Evolutionary conservation across 2,888 invertebrate species (phyloP), one percentile per base, ranked within the genome.

Genomic region (Harmothoe impar): DNA sequence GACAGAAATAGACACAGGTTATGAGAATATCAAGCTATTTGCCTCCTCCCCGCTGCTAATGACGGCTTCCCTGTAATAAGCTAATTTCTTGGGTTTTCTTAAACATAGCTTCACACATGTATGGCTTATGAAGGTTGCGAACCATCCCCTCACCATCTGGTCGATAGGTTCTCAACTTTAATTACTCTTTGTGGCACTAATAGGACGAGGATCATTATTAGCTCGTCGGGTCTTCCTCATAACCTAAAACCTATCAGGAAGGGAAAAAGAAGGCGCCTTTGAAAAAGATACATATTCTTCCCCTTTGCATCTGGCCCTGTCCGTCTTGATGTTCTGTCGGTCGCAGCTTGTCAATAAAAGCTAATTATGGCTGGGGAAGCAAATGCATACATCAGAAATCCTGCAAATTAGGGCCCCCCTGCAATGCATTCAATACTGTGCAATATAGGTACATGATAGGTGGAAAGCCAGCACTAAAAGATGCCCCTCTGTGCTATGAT

Each of bases 71-170:
- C n/a, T n/a, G n/a, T 62, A 62, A 62, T 20, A n/a, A 62, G 62
- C 62, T 62, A 62, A 62, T 62, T n/a, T 20, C 62, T n/a, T 43
- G n/a, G n/a, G 54, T 52, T 62, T 62, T 62, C 62, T n/a, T 62
- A 62, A 62, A n/a, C 62, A n/a, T 62, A n/a, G 62, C 62, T 5
- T 62, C n/a, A 12, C 3, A 62, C 23, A 62, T n/a, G n/a, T n/a
- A 20, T 20, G 62, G 20, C 62, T 5, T 43, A 43, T 43, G 10
- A 43, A 62, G 62, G n/a, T 62, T n/a, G 23, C 15, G 12, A 62
- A 20, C 20, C n/a, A 62, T 62, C 62, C 62, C 15, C 23, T 62
- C n/a, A 20, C n/a, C 62, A 62, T 7, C 62, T 62, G 62, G 12
- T 62, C 62, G n/a, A 62, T 62, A 62, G 15, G 62, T 62, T 62